Percentiles rank a stretch among this genome's conserved stretches.
phyloP scores from a whole-genome alignment of 2,113 vertebrate genomes.

The Podarcis raffonei region DNA sequence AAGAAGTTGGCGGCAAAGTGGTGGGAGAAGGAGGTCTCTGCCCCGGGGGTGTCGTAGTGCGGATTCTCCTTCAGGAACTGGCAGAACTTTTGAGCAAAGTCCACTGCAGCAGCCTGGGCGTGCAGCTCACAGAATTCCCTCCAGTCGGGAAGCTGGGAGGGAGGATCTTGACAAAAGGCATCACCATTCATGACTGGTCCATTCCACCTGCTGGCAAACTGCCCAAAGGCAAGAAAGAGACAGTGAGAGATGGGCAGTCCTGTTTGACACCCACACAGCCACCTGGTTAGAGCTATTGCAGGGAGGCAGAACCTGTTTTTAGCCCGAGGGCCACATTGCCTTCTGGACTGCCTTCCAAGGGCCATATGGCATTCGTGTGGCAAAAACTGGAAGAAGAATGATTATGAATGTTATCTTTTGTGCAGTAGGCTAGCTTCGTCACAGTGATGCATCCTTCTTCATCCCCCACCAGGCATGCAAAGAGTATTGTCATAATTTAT shows the following conservation, averaged over 20 bases:
- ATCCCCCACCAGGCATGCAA: too few relatives aligned
- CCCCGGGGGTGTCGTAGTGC: constrained; percentile 90
- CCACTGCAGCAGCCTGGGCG: constrained; percentile 88
- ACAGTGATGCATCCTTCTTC: too few relatives aligned
- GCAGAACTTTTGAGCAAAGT: constrained; percentile 95
- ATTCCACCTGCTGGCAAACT: constrained; percentile 84
- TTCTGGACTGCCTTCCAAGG: too few relatives aligned
- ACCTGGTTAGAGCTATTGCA: not conserved
- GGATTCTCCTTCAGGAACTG: constrained; percentile 94
- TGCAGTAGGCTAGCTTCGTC: too few relatives aligned
- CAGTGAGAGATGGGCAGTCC: fast-evolving
- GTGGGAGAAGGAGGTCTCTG: constrained; percentile 90
- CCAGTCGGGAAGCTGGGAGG: constrained; percentile 93
- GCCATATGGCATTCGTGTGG: too few relatives aligned
- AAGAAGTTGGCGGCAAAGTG: constrained; percentile 92
- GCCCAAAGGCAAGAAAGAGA: constrained; percentile 47
- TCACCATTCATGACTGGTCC: constrained; percentile 97
- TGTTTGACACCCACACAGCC: too few relatives aligned
- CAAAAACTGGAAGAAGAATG: too few relatives aligned
- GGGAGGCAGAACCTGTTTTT: not conserved
- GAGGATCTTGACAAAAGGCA: constrained; percentile 84
- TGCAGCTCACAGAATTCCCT: constrained; percentile 97
- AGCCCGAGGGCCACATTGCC: not conserved
- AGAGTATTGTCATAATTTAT: too few relatives aligned
- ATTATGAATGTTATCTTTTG: too few relatives aligned